Evolutionary conservation across 2,113 vertebrate genomes (phyloP).

Genomic region (Pelodiscus sinensis): DNA sequence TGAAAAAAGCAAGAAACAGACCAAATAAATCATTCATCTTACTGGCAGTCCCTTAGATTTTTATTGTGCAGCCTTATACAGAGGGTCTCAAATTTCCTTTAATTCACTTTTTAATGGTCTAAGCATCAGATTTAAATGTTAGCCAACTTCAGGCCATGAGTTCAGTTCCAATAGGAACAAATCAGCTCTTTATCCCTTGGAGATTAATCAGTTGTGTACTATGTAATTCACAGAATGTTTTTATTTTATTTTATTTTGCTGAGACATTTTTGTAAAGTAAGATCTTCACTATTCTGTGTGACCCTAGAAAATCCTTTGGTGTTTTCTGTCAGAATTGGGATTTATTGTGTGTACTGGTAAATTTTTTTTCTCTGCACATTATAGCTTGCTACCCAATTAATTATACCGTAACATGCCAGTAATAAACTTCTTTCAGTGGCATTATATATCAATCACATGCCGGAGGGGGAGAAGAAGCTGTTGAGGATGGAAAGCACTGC

Average conservation of each 20-base stretch:
- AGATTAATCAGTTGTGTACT: slow-evolving; percentile 21
- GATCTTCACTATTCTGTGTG: slow-evolving; percentile 3
- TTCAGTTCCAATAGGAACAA: neutral
- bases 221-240: neutral
- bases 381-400: neutral
- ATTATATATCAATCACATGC: neutral
- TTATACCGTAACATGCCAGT: neutral
- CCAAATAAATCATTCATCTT: neutral
- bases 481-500: neutral
- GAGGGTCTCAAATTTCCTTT: slow-evolving; percentile 17
- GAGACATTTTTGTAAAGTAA: slow-evolving; percentile 9
- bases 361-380: neutral
- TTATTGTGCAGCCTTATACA: neutral
- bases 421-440: neutral
- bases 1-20: neutral
- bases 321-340: slow-evolving; percentile 18
- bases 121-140: neutral
- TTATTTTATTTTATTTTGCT: neutral
- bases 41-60: neutral
- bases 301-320: slow-evolving; percentile 24
- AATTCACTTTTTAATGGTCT: slow-evolving; percentile 2
- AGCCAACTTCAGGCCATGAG: neutral
- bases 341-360: neutral
- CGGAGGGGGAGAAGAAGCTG: too few species aligned
- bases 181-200: neutral